phyloP scores from a whole-genome alignment of 2,113 vertebrate species.

The Pandion haliaetus region DNA sequence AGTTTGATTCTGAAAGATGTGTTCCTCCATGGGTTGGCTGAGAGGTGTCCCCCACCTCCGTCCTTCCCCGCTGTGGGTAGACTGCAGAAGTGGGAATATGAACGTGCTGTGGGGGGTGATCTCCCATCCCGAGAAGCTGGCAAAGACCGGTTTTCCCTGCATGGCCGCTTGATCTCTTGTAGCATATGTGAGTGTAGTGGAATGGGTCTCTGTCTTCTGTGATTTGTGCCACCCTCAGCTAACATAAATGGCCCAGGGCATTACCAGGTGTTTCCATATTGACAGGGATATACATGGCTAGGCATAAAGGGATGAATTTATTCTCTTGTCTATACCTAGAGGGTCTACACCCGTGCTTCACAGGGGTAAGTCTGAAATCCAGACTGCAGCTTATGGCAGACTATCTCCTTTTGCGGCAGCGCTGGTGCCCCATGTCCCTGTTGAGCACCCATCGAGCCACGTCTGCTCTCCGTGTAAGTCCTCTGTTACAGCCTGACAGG shows the following conservation, averaged over 20 bases:
- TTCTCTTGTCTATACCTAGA: background rate
- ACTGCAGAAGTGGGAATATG: fast-evolving
- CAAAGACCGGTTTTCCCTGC: background rate
- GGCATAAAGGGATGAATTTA: background rate
- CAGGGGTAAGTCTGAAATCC: background rate
- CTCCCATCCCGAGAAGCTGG: background rate
- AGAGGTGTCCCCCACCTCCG: background rate
- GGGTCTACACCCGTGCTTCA: background rate
- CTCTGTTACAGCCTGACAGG: background rate
- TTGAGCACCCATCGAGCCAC: fast-evolving
- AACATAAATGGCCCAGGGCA: background rate
- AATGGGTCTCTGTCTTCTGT: background rate
- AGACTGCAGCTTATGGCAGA: background rate
- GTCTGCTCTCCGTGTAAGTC: background rate
- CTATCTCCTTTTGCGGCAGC: background rate
- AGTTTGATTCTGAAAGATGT: background rate
- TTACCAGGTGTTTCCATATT: background rate
- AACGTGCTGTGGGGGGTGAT: background rate
- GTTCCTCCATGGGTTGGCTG: background rate
- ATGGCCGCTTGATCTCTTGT: background rate
- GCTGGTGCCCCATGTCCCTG: background rate
- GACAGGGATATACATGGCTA: background rate
- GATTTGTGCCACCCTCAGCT: background rate
- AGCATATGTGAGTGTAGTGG: fast-evolving
- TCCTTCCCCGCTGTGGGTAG: fast-evolving